Evolutionary conservation across 2,888 invertebrate genomes (phyloP), one percentile per base, ranked within the genome.

Genomic region (Caenorhabditis panamensis): DNA sequence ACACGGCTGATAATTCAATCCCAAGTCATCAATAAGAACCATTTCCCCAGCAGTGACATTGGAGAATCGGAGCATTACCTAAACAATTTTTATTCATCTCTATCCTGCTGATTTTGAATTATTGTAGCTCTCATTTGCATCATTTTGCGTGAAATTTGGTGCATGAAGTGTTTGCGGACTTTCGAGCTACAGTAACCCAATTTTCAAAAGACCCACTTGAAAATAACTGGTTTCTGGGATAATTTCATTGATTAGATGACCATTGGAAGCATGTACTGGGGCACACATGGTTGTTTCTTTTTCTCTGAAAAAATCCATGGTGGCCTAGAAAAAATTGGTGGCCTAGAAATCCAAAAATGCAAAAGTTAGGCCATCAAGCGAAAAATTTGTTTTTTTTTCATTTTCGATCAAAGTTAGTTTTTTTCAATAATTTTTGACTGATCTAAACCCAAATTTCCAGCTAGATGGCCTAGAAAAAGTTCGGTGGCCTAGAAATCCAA

Each of bases 21-120:
- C 54, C 61, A 86, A 31, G 51, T 85, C 82, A 53, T 84, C 84
- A 24, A 86, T 44, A 20, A 86, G 69, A 9, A 85, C 68, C 59
- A 82, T 82, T 49, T 85, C 85, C 6, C 82, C 85, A 26, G 69
- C 73, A 1, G 84, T 79, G 11, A 86, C 72, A 62, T 86, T 86
- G 1, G 83, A 79, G 66, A 86, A 86, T n/a, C 83, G 79, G n/a
- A 86, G 61, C 22, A 73, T 69, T 16, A 86, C 66, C 86, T 86
- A 62, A 31, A 31, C 4, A 31, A 31, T 31, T 31, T 31, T 9
- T 6, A 31, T 6, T 31, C 13, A n/a, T n/a, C n/a, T n/a, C n/a
- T n/a, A n/a, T n/a, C n/a, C n/a, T n/a, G n/a, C n/a, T n/a, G n/a
- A n/a, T 41, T 16, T 13, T 13, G 9, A 13, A 16, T 13, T 41